Percentiles rank a stretch among this genome's conserved stretches.
Conservation (phyloP, 2,113 vertebrate genomes). For the Serilophus lunatus region DNA sequence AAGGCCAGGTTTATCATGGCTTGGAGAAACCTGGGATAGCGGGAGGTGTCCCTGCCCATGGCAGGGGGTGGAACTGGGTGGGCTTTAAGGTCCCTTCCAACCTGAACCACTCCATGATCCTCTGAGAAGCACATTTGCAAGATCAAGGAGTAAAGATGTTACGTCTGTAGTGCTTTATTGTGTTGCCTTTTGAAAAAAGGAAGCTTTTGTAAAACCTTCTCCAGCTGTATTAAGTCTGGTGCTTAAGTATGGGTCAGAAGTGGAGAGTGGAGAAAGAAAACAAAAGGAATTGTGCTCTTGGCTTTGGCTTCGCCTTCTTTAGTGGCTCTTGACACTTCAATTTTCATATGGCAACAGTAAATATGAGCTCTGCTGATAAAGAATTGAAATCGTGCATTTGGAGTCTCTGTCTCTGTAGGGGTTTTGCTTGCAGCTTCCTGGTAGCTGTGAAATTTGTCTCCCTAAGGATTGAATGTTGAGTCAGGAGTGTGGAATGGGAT, state of each 20-base stretch:
- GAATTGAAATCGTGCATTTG: background rate
- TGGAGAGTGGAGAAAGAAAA: background rate
- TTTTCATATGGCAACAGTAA: background rate
- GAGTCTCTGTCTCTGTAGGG: background rate
- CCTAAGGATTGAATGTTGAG: background rate
- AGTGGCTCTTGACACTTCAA: background rate
- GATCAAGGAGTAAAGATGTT: background rate
- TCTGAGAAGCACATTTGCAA: background rate
- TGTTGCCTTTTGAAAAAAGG: background rate
- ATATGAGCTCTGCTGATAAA: background rate
- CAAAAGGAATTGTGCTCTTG: background rate
- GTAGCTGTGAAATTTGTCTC: background rate
- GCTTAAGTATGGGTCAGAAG: background rate
- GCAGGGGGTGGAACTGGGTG: background rate
- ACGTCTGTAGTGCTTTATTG: background rate
- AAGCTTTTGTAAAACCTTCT: background rate
- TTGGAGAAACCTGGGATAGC: background rate
- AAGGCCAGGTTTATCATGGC: accelerated
- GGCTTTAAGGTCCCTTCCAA: background rate
- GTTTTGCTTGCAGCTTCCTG: background rate
- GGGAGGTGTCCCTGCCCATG: background rate
- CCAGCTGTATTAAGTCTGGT: background rate
- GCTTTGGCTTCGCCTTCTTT: background rate
- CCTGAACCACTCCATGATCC: background rate
- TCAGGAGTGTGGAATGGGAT: background rate